Conservation (phyloP, 2,113 vertebrate genomes). For the Protobothrops flavoviridis region DNA sequence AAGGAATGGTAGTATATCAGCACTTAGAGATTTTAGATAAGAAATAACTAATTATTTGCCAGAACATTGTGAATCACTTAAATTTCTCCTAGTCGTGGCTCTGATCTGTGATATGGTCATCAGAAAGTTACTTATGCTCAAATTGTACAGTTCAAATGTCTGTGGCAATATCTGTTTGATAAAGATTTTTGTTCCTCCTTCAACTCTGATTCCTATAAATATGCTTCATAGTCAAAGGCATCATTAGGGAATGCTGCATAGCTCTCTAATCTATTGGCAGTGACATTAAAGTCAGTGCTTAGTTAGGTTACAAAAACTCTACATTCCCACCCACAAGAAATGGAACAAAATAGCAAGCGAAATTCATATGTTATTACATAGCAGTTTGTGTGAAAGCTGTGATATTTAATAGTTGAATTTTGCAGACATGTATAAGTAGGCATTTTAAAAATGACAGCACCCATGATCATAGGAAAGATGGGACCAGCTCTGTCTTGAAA, state of each 20-base stretch:
- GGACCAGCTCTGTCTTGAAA: no score
- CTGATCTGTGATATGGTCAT: conserved; percentile 25
- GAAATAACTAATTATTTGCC: conserved; percentile 30
- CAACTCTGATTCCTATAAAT: not conserved
- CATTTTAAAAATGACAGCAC: not conserved
- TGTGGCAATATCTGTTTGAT: conserved; percentile 34
- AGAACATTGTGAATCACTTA: conserved; percentile 22
- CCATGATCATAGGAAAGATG: not conserved
- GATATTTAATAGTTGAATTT: not conserved
- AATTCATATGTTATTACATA: not conserved
- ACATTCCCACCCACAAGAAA: not conserved
- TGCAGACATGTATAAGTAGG: not conserved
- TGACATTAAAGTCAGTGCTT: not conserved
- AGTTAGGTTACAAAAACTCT: not conserved
- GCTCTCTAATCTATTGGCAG: not conserved
- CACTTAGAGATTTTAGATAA: not conserved
- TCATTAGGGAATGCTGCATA: not conserved
- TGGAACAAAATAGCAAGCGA: not conserved
- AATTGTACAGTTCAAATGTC: conserved; percentile 22
- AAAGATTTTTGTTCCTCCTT: conserved; percentile 36
- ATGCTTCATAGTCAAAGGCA: conserved; percentile 26
- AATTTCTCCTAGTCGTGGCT: not conserved
- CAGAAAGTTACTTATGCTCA: conserved; percentile 37
- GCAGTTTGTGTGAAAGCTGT: not conserved
- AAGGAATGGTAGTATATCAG: not conserved